These are phyloP conservation scores for Ia io DNA, from an alignment of 2,113 vertebrate genomes.

Conservation along the genomic window DNA sequence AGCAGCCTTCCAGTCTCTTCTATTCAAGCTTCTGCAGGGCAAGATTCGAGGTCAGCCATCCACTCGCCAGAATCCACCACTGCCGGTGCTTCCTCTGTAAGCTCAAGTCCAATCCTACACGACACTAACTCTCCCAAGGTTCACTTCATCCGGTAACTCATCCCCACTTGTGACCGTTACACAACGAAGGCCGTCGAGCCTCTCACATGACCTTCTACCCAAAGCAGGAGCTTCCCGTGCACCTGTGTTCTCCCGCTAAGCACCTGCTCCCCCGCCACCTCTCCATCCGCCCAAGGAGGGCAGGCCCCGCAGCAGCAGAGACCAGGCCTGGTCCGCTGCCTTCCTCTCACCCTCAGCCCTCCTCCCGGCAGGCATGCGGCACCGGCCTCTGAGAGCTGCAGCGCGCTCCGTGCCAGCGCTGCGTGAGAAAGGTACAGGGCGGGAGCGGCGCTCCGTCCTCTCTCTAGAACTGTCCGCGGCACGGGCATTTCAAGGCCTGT, in stretches of 20 bases:
- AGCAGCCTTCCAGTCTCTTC: not conserved
- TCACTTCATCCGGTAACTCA: too few species aligned
- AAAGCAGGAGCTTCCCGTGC: not conserved
- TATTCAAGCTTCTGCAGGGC: rapidly evolving
- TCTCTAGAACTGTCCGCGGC: not conserved
- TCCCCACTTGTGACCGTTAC: rapidly evolving
- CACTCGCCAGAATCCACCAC: not conserved
- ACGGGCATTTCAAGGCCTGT: not conserved
- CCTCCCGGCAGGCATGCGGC: not conserved
- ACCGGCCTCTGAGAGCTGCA: not conserved
- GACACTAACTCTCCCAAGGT: not conserved
- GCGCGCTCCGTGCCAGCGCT: too few species aligned
- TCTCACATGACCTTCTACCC: not conserved
- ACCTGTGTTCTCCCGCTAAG: not conserved
- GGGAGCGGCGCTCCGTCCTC: not conserved
- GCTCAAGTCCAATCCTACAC: not conserved
- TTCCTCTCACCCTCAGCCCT: not conserved
- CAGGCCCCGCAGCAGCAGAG: not conserved
- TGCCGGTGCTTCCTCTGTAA: rapidly evolving
- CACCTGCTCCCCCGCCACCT: not conserved
- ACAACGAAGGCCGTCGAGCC: not conserved
- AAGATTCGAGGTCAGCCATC: not conserved
- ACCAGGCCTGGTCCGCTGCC: not conserved
- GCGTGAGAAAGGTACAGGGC: too few species aligned
- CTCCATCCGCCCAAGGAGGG: rapidly evolving